These are phyloP conservation scores for Ptychoptera contaminata DNA, from an alignment of 2,888 invertebrate genomes.

Conservation along the genomic window DNA sequence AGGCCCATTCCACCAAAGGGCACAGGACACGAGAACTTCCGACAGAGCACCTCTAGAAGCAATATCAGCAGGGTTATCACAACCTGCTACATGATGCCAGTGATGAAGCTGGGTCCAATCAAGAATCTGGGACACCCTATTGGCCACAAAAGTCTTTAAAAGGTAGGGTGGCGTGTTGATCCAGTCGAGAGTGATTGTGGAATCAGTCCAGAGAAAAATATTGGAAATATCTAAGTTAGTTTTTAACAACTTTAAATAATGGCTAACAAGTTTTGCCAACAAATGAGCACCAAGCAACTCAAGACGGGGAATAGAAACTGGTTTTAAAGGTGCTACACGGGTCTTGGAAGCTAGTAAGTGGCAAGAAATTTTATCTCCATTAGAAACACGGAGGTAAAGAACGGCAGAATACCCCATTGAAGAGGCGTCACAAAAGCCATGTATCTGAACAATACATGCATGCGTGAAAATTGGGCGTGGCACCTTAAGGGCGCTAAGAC, in stretches of 20 bases:
- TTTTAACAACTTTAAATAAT: too few relatives aligned
- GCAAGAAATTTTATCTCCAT: not conserved
- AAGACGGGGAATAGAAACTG: conserved; percentile 6
- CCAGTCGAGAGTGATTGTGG: conserved; percentile 4
- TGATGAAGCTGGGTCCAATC: not conserved
- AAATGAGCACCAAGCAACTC: conserved; percentile 6
- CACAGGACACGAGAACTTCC: not conserved
- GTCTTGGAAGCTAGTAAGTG: conserved; percentile 6
- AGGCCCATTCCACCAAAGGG: conserved; percentile 8
- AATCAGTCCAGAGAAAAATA: conserved; percentile 6
- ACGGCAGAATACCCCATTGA: conserved; percentile 4
- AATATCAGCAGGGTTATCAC: not conserved
- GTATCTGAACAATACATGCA: too few relatives aligned
- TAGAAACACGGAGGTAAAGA: conserved; percentile 1
- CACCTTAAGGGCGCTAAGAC: too few relatives aligned
- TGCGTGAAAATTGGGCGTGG: too few relatives aligned
- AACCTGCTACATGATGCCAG: conserved; percentile 6
- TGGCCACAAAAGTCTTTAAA: conserved; percentile 1
- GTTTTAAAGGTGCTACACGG: conserved; percentile 6
- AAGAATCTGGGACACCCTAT: not conserved
- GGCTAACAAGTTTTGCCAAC: not conserved
- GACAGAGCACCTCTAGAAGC: not conserved
- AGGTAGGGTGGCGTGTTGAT: not conserved
- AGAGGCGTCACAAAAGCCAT: conserved; percentile 6
- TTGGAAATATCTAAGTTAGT: too few relatives aligned